Evolutionary conservation across 2,113 vertebrate species (phyloP).

Genomic region (Loxodonta africana): DNA sequence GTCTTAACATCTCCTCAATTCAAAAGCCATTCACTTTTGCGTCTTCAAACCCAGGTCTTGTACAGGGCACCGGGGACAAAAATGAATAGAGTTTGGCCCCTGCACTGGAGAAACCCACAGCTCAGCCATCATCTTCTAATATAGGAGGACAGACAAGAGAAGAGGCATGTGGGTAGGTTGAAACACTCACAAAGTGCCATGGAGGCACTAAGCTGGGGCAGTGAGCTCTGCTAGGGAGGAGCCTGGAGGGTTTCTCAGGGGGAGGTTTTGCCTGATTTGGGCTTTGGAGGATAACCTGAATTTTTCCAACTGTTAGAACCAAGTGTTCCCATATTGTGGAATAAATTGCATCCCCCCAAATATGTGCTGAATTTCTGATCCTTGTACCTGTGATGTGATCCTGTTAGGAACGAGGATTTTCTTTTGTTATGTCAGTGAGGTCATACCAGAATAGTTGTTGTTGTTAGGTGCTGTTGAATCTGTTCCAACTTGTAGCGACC

Average conservation of each 20-base stretch:
- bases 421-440: too few species aligned
- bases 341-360: too few species aligned
- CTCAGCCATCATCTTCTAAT: background rate
- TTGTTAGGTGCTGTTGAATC: too few species aligned
- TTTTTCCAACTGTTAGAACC: background rate
- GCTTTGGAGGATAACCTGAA: background rate
- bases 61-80: background rate
- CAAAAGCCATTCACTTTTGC: background rate
- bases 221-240: background rate
- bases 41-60: background rate
- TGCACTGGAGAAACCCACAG: background rate
- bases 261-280: background rate
- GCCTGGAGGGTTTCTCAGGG: background rate
- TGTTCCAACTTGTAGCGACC: too few species aligned
- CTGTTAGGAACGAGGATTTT: too few species aligned
- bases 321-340: too few species aligned
- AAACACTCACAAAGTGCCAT: too few species aligned
- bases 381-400: too few species aligned
- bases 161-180: background rate
- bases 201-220: background rate
- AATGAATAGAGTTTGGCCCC: background rate
- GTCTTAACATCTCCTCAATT: background rate
- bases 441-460: too few species aligned
- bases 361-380: too few species aligned
- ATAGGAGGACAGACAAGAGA: background rate